Evolutionary conservation across 2,888 invertebrate species (phyloP), one percentile per base, ranked within the genome.

Genomic region (Drosophila barbarae): DNA sequence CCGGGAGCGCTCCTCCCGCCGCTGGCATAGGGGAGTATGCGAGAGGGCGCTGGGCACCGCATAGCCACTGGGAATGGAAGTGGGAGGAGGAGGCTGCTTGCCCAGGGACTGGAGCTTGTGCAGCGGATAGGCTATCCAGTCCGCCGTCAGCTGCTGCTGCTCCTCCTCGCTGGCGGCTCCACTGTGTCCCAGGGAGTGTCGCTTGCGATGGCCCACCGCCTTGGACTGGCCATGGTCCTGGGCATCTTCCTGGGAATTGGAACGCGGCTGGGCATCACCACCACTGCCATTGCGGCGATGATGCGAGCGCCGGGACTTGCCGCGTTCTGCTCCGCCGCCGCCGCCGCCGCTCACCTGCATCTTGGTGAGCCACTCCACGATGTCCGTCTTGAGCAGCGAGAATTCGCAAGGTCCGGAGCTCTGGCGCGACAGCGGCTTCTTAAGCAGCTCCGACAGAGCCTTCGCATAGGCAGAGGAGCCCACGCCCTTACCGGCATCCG

Each of bases 341-440:
- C 21, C 21, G 5, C 76, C 79, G 35, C 55, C 47, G 13, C 64
- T 79, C 30, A 83, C 78, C 72, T 89, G 89, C 73, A 89, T 77
- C 59, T 89, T 89, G 23, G 89, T 88, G 9, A 90, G 80, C 90
- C 90, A 90, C 63, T 90, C 90, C 18, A 90, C 86, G 21, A 90
- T 88, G 69, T 90, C 90, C 8, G 87, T 89, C 69, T 89, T 90
- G 3, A 90, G 84, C 38, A 88, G 71, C 1, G 89, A 89, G 42
- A 90, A 87, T 51, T 90, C 90, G 7, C 88, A 88, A 7, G 89
- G 89, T 0, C 89, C 89, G 4, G 90, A 90, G 39, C 89, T 87
- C 69, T 90, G 90, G 2, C 90, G 85, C 5, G 88, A 88, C 8
- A 90, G 71, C 2, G 90, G 89, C 55, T 89, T 89, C 64, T 90